These are phyloP conservation scores for Lepidostoma basale DNA, from an alignment of 1,140 invertebrate species.

Conservation along the genomic window DNA sequence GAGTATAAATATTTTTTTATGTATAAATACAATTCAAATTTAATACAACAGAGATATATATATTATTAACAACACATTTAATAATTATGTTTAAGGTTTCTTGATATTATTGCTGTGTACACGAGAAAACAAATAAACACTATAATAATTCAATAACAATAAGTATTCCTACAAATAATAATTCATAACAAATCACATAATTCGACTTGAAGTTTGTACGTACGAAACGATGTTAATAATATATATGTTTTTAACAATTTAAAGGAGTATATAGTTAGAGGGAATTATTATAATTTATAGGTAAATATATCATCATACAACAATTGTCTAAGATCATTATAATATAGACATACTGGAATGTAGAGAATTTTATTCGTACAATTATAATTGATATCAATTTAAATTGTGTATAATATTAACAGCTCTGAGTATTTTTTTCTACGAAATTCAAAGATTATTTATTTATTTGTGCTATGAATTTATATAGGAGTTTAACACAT, in stretches of 20 bases:
- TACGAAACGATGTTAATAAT: neutral
- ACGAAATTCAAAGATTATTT: neutral
- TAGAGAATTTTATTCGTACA: neutral
- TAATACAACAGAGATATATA: too few relatives aligned
- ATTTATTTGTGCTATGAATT: conserved; percentile 6
- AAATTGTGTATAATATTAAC: conserved; percentile 8
- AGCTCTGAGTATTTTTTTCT: conserved; percentile 9
- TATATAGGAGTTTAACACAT: neutral
- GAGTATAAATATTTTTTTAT: too few relatives aligned
- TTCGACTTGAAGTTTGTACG: conserved; percentile 14
- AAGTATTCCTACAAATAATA: conserved; percentile 20
- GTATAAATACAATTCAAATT: too few relatives aligned
- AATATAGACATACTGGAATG: conserved; percentile 10
- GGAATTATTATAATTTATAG: neutral
- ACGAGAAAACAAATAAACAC: neutral
- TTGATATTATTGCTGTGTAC: conserved; percentile 19
- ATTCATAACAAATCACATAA: conserved; percentile 18
- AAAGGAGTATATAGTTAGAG: neutral
- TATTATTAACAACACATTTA: neutral
- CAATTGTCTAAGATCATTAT: neutral
- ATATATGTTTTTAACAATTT: neutral
- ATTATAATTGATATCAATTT: conserved; percentile 3
- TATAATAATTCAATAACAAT: neutral
- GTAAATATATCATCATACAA: neutral
- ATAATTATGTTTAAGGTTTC: too few relatives aligned